Evolutionary conservation across 2,113 vertebrate genomes (phyloP), one percentile per base, ranked within the genome.

Genomic region (Stigmatopora argus): DNA sequence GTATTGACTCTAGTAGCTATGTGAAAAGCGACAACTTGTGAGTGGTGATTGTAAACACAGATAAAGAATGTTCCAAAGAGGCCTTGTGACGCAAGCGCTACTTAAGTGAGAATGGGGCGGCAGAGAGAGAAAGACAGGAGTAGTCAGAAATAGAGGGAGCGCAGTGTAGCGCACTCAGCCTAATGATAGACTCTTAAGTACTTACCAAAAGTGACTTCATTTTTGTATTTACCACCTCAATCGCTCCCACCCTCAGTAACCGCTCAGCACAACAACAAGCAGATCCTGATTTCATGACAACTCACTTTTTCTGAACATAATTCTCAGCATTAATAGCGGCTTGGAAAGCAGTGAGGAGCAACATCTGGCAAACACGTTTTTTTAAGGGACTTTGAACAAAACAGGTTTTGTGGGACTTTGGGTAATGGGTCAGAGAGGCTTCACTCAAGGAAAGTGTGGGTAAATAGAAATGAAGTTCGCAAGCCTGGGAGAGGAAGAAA

Each of bases 401-500:
- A 83, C 76, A 0, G 60, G 84, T 85, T 86, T 85, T 89, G 90
- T 91, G 67, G 78, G 77, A 86, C 81, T 86, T 81, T 86, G 79
- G 86, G 85, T 88, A 87, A 84, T 85, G 86, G 88, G 82, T 89
- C 83, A 87, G 74, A 51, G 75, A 79, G 77, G 70, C 84, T 90
- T 81, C 89, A 86, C 87, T 88, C 86, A 90, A 80, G 85, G 87
- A 91, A 89, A 90, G 82, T 86, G 80, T 86, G 84, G 78, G 66
- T 77, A 85, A 85, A 83, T 80, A 87, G 84, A 86, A 87, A 82
- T 62, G 70, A 71, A 62, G 74, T 81, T 70, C 83, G 84, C 66
- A 79, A 77, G 60, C 62, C 58, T 44, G 65, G 65, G 17, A 72
- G 67, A 71, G 72, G 41, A 10, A 65, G n/a, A 67, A 64, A 80